Percentiles rank a stretch among this genome's conserved stretches.
Conservation (phyloP, 2,113 vertebrate species). For the Neodon shergylaensis region DNA sequence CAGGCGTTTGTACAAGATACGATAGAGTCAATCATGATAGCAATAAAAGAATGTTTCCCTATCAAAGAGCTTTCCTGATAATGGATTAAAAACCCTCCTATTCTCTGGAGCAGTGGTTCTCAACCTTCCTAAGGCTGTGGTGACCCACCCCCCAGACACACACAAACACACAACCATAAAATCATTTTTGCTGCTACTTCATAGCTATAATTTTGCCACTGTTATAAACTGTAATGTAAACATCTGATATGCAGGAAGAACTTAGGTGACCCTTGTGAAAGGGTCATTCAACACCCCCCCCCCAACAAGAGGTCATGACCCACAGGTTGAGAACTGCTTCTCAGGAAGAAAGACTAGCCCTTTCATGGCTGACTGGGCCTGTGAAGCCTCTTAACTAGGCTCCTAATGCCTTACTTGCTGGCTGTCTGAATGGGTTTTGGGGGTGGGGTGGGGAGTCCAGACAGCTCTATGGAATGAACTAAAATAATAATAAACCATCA, state of each 20-base stretch:
- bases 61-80: background rate
- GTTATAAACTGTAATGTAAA: background rate
- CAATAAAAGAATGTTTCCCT: background rate
- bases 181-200: background rate
- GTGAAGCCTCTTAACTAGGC: background rate
- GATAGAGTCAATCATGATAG: background rate
- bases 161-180: background rate
- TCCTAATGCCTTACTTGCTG: background rate
- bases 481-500: background rate
- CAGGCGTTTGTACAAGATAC: background rate
- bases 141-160: background rate
- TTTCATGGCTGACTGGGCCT: background rate
- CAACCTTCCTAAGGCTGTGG: background rate
- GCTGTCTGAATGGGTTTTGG: background rate
- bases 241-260: background rate
- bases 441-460: background rate
- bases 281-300: background rate
- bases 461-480: background rate
- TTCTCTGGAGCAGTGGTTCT: background rate
- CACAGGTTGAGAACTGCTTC: background rate
- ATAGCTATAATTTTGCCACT: background rate
- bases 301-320: background rate
- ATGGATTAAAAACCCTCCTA: background rate
- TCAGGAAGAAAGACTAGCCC: background rate
- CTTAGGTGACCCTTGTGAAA: background rate